A percentile compares a stretch with the other conserved stretches of the same genome.
Evolutionary conservation across 2,113 vertebrate genomes (phyloP).

Genomic region (Chaenocephalus aceratus): DNA sequence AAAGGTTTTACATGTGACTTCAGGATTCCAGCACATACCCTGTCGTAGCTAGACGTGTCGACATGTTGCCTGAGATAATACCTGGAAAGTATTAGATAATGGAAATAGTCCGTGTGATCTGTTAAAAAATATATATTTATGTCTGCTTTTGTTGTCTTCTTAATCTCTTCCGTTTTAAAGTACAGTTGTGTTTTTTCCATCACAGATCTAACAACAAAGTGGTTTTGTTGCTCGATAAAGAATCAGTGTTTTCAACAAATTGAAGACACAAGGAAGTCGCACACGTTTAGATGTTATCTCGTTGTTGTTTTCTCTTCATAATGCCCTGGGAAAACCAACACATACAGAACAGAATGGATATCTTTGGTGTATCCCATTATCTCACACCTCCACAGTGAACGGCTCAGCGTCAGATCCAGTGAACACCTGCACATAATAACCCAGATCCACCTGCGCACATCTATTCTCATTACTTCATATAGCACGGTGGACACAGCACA

Average conservation of each 20-base stretch:
- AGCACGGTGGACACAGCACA: constrained; percentile 27
- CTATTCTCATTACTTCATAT: constrained; percentile 70
- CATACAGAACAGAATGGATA: too few species aligned
- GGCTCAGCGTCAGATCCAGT: constrained; percentile 37
- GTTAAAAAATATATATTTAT: too few species aligned
- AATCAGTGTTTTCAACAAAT: constrained; percentile 3
- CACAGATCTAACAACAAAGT: background rate
- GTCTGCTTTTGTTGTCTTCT: background rate
- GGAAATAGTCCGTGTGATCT: too few species aligned
- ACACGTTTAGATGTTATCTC: background rate
- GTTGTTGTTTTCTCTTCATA: background rate
- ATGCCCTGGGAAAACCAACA: background rate
- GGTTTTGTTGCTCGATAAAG: background rate
- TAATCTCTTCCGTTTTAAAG: background rate
- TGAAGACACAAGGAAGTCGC: background rate
- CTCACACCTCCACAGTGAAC: too few species aligned
- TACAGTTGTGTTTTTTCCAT: too few species aligned
- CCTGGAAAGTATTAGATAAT: background rate
- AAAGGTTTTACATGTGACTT: too few species aligned
- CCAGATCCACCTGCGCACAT: constrained; percentile 63
- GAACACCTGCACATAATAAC: constrained; percentile 52
- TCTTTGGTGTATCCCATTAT: too few species aligned
- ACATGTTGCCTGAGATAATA: background rate
- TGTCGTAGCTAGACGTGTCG: too few species aligned
- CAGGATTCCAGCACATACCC: too few species aligned